Conservation (phyloP, 1,140 invertebrate genomes). For the Lepidurus couesii region DNA sequence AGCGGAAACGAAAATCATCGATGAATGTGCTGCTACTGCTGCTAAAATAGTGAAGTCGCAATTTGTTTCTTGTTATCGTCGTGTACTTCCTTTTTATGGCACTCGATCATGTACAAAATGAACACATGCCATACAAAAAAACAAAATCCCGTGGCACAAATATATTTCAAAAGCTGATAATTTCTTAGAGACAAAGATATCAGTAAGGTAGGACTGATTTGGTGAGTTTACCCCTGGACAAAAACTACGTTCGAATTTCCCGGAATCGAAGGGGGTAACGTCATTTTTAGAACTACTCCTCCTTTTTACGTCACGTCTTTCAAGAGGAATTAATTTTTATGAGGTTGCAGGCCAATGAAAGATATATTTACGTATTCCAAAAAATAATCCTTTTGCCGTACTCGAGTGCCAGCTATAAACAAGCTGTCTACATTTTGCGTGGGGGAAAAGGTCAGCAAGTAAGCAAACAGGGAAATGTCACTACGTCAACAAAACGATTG, state of each 20-base stretch:
- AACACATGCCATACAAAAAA: constrained; percentile 19
- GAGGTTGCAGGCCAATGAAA: too few species aligned
- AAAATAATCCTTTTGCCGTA: too few species aligned
- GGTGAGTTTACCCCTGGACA: too few species aligned
- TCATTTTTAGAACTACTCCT: too few species aligned
- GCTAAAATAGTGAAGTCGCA: constrained; percentile 22
- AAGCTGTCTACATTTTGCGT: background rate
- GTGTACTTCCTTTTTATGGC: constrained; percentile 22
- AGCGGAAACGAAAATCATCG: constrained; percentile 9
- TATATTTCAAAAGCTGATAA: background rate
- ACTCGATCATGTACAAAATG: constrained; percentile 22
- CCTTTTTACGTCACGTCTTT: too few species aligned
- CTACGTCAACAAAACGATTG: background rate
- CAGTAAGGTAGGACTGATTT: too few species aligned
- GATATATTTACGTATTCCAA: too few species aligned
- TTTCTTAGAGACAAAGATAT: too few species aligned
- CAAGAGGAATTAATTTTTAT: too few species aligned
- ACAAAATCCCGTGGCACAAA: background rate
- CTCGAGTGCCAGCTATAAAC: too few species aligned
- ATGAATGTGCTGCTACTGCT: constrained; percentile 12
- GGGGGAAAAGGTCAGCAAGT: background rate
- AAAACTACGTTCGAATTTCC: too few species aligned
- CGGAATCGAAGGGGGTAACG: too few species aligned
- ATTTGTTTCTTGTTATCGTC: constrained; percentile 19
- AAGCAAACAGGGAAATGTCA: background rate